These are phyloP conservation scores for Bubo scandiacus DNA, from an alignment of 2,113 vertebrate genomes.

Conservation along the genomic window DNA sequence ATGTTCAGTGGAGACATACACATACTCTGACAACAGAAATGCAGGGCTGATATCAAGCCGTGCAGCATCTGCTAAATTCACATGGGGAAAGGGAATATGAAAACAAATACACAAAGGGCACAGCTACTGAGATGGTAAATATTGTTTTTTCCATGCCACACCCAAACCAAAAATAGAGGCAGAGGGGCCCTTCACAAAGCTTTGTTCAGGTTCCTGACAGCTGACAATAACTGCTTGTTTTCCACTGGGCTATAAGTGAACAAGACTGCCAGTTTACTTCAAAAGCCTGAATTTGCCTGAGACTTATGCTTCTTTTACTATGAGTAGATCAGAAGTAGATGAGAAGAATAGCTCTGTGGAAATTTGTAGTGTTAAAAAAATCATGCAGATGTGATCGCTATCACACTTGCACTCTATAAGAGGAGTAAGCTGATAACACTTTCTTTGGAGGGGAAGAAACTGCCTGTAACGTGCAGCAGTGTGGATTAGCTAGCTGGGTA, in stretches of 20 bases:
- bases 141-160: slow-evolving; percentile 68
- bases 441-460: not conserved
- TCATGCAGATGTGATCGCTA: rapidly evolving
- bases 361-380: not conserved
- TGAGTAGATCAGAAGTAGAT: not conserved
- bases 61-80: slow-evolving; percentile 45
- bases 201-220: slow-evolving; percentile 42
- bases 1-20: not conserved
- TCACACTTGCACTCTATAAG: not conserved
- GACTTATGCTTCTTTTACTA: not conserved
- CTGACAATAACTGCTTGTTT: not conserved
- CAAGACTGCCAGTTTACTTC: not conserved
- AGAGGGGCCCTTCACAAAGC: slow-evolving; percentile 44
- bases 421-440: not conserved
- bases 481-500: not conserved
- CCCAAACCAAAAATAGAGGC: slow-evolving; percentile 68
- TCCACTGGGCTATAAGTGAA: not conserved
- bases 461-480: not conserved
- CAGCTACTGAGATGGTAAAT: slow-evolving; percentile 68
- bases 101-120: slow-evolving; percentile 57
- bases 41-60: not conserved
- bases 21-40: not conserved
- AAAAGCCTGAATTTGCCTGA: not conserved
- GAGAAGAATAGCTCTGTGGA: not conserved
- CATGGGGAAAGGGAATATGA: slow-evolving; percentile 12